Evolutionary conservation across 2,888 invertebrate species (phyloP), one percentile per base, ranked within the genome.

Genomic region (Lymantria monacha): DNA sequence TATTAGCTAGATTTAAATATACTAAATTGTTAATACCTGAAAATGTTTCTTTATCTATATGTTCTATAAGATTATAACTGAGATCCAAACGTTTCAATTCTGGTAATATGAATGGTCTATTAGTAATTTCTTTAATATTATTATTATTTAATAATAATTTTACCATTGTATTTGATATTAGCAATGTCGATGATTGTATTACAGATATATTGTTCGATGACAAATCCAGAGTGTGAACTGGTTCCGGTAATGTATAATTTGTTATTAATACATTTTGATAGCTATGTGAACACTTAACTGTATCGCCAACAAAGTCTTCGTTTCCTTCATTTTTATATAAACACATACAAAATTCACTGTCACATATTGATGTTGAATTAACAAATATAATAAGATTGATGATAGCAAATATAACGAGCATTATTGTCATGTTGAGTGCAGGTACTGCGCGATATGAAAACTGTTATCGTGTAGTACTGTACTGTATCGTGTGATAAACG

Each of bases 1-100:
- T 92, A 42, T 85, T 83, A 0, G 86, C 85, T 41, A 92, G 66
- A 68, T 90, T 91, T 31, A 92, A 75, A 65, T 81, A 83, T 56
- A 85, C 74, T 44, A 93, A 68, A 8, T 83, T 83, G n/a, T 71
- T 81, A 0, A 92, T 50, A 33, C 72, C 68, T 50, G 65, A 78
- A 50, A 92, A 92, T 0, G 81, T 73, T 36, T 82, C 81, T 55
- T 76, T 73, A 38, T 86, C 74, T 15, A 93, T 79, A 44, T 62
- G 70, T 40, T 83, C 74, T 2, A 92, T 55, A 47, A 64, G 57
- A 66, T 92, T 92, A 13, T 81, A 60, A 45, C 87, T 89, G 42
- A 92, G 72, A 73, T 92, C 89, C 31, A 92, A 59, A 49, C 71
- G 69, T 57, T 72, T 81, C 3, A 92, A 66, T 14, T 78, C 67